A percentile compares a stretch with the other conserved stretches of the same genome.
Evolutionary conservation across 2,113 vertebrate species (phyloP).

Genomic region (Antennarius striatus): DNA sequence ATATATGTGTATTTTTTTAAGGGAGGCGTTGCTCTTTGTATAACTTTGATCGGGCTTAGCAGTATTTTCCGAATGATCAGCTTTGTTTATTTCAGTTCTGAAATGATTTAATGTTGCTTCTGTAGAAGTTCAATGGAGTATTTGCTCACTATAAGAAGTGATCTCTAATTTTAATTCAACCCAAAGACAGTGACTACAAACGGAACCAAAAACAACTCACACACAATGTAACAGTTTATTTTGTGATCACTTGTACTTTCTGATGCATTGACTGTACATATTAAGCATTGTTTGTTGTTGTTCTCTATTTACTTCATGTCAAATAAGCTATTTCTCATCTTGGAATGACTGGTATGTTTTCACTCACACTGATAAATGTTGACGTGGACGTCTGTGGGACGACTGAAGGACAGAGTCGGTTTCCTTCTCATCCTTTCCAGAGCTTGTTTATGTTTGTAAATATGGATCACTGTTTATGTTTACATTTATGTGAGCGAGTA

Average conservation of each 20-base stretch:
- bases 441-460: conserved; percentile 50
- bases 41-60: conserved; percentile 37
- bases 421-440: conserved; percentile 19
- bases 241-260: conserved; percentile 34
- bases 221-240: conserved; percentile 16
- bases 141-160: conserved; percentile 46
- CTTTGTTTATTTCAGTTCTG: conserved; percentile 32
- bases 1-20: conserved; percentile 66
- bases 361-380: conserved; percentile 36
- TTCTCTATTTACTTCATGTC: conserved; percentile 45
- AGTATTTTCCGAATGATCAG: conserved; percentile 37
- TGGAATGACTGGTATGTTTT: conserved; percentile 63
- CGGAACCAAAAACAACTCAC: conserved; percentile 44
- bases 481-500: conserved; percentile 68
- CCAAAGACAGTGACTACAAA: conserved; percentile 59
- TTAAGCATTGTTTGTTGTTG: conserved; percentile 14
- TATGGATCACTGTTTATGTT: conserved; percentile 58
- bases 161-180: conserved; percentile 29
- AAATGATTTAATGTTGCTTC: conserved; percentile 42
- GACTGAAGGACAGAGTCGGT: conserved; percentile 9
- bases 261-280: conserved; percentile 39
- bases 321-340: conserved; percentile 69
- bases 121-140: conserved; percentile 42
- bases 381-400: conserved; percentile 23
- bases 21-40: conserved; percentile 58